Evolutionary conservation across 2,113 vertebrate genomes (phyloP).

Genomic region (Chinchilla lanigera): DNA sequence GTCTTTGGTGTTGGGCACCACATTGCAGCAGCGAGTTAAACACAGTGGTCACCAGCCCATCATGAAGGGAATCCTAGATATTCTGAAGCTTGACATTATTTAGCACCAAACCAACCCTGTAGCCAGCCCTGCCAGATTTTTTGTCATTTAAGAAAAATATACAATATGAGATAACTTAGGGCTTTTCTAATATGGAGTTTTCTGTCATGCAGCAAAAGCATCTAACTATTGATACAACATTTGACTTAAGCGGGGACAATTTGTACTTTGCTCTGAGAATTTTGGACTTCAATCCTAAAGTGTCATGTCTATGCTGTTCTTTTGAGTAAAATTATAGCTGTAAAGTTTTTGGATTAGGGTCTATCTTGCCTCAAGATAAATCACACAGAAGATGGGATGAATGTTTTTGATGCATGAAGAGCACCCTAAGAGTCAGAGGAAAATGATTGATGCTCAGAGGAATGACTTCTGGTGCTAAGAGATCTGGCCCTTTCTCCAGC

Average conservation of each 20-base stretch:
- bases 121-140: not conserved
- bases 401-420: not conserved
- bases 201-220: not conserved
- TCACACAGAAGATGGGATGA: not conserved
- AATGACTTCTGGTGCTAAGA: not conserved
- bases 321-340: not conserved
- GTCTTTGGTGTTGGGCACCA: not conserved
- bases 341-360: not conserved
- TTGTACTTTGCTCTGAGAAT: not conserved
- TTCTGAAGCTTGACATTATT: not conserved
- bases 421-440: not conserved
- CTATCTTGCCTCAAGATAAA: not conserved
- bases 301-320: not conserved
- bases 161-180: not conserved
- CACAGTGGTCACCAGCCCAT: not conserved
- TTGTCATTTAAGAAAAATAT: conserved; percentile 1
- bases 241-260: not conserved
- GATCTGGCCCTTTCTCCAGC: not conserved
- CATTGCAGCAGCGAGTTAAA: not conserved
- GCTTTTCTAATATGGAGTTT: not conserved
- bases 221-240: not conserved
- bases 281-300: not conserved
- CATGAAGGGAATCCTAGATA: not conserved
- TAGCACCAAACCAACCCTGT: not conserved
- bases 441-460: not conserved